These are phyloP conservation scores for Eubasilissa regina DNA, from an alignment of 1,140 invertebrate genomes.

Conservation along the genomic window DNA sequence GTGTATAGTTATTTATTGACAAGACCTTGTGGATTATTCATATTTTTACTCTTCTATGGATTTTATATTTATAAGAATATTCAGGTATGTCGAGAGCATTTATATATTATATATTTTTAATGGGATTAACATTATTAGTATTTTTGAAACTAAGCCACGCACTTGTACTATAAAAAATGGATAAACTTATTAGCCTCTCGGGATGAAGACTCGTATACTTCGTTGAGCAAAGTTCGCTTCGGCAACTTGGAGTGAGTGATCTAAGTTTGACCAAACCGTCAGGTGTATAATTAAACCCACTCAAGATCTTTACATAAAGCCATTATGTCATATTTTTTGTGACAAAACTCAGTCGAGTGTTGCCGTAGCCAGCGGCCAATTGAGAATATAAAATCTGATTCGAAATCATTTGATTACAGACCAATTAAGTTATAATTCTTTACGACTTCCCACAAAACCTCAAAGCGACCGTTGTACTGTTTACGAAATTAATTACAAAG, in stretches of 20 bases:
- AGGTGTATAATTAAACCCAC: slow-evolving; percentile 39
- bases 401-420: slow-evolving; percentile 46
- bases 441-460: slow-evolving; percentile 43
- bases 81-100: no score
- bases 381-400: slow-evolving; percentile 34
- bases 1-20: no score
- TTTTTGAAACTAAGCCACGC: no score
- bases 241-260: slow-evolving; percentile 16
- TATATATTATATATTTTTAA: no score
- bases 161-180: no score
- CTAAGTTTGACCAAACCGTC: slow-evolving; percentile 23
- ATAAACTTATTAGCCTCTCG: no score
- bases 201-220: no score
- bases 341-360: slow-evolving; percentile 38
- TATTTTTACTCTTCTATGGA: no score
- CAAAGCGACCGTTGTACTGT: slow-evolving; percentile 27
- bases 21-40: no score
- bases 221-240: no score
- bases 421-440: slow-evolving; percentile 54
- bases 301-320: slow-evolving; percentile 28
- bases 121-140: no score
- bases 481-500: slow-evolving; percentile 43
- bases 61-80: no score
- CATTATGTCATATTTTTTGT: slow-evolving; percentile 46
- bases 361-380: slow-evolving; percentile 24